Evolutionary conservation across 2,888 invertebrate species (phyloP).

Genomic region (Drosophila crucigera): DNA sequence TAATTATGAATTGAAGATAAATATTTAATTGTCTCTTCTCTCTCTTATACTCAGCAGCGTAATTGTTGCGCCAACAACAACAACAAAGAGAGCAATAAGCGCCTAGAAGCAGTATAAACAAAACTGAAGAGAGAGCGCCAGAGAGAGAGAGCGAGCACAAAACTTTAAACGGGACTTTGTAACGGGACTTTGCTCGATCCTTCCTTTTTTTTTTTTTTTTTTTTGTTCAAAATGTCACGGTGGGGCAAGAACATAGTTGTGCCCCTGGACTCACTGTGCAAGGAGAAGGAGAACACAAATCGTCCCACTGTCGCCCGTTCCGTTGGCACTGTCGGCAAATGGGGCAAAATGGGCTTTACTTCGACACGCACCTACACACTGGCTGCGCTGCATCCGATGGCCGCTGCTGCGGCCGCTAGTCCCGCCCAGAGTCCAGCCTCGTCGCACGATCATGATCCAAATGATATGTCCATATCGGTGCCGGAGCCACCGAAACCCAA

Average conservation of each 20-base stretch:
- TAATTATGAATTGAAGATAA: slow-evolving; percentile 2
- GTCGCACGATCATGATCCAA: slow-evolving; percentile 82
- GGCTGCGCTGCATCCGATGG: slow-evolving; percentile 80
- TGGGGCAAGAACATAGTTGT: slow-evolving; percentile 89
- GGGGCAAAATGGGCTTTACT: slow-evolving; percentile 97
- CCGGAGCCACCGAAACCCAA: slow-evolving; percentile 90
- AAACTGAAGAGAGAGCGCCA: background rate
- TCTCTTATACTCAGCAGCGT: slow-evolving; percentile 32
- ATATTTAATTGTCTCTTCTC: slow-evolving; percentile 14
- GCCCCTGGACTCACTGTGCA: slow-evolving; percentile 88
- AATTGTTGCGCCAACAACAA: slow-evolving; percentile 44
- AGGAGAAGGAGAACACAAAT: slow-evolving; percentile 92
- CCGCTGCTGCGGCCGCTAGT: slow-evolving; percentile 73
- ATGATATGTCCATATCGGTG: slow-evolving; percentile 76
- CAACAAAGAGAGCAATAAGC: slow-evolving; percentile 1
- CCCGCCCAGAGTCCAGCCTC: slow-evolving; percentile 71
- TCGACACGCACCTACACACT: slow-evolving; percentile 89
- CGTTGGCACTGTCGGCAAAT: slow-evolving; percentile 96
- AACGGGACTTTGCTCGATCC: slow-evolving; percentile 4
- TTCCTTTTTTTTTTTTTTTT: background rate
- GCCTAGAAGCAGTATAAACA: slow-evolving; percentile 49
- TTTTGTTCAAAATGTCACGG: slow-evolving; percentile 86
- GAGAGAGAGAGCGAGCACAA: slow-evolving; percentile 4
- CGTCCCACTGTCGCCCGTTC: slow-evolving; percentile 95
- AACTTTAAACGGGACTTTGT: slow-evolving; percentile 17